Base-by-base conservation (phyloP, 2,888 invertebrate species). In the Perdita meconis region DNA sequence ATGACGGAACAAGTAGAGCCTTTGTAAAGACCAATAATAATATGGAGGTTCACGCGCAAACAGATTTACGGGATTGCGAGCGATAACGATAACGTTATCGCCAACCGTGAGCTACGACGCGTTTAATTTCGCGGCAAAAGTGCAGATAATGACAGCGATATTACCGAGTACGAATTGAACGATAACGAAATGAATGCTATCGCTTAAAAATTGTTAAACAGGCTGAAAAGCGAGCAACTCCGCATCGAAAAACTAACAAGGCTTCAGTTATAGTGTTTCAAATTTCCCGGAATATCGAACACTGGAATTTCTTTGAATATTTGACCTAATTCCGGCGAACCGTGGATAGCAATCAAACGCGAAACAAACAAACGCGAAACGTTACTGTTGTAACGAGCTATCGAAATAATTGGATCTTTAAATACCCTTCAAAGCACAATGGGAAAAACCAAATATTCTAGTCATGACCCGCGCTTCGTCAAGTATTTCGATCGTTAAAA, bases 161-260 rank as follows among this genome's bases (percentile, higher is more conserved):
- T 42, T n/a, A 19, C 16, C 38, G 22, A 16, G 3, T 1, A 10
- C 13, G 2, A 50, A 53, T 12, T 13, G 8, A 16, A 8, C 26
- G 72, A 73, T 73, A 73, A 61, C 30, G 34, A 22, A 38, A 22
- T 26, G 10, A 71, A 59, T n/a, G 6, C 3, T 30, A 30, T 30
- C 30, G 30, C n/a, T n/a, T n/a, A n/a, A n/a, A n/a, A n/a, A n/a
- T n/a, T n/a, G n/a, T n/a, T n/a, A n/a, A n/a, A n/a, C n/a, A n/a
- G n/a, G n/a, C n/a, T n/a, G n/a, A n/a, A n/a, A n/a, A n/a, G n/a
- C n/a, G n/a, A n/a, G n/a, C n/a, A n/a, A 40, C 16, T 19, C 10
- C 38, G 19, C 10, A 38, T 13, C 40, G 24, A 13, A 30, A 38
- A 38, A 30, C n/a, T 24, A 16, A 19, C 12, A 30, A 26, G 22